Evolutionary conservation across 2,888 invertebrate species (phyloP), one percentile per base, ranked within the genome.

Genomic region (Trichacis sp.): DNA sequence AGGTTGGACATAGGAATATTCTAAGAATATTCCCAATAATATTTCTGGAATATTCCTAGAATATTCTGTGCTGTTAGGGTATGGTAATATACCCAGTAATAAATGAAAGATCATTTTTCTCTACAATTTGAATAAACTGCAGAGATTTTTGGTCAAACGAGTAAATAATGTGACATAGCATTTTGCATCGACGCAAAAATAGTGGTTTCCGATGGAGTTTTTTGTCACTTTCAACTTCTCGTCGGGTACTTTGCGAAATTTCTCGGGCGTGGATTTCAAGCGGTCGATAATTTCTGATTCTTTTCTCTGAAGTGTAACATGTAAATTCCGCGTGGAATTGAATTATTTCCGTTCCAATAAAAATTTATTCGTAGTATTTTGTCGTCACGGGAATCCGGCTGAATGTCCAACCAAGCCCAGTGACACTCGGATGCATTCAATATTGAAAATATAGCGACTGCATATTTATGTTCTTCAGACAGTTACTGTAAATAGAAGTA

Each of bases 91-190:
- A n/a, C n/a, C n/a, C n/a, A n/a, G 6, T 85, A 94, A 93, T 91
- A 94, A 84, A 91, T 96, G 77, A 94, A 93, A 81, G 95, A 96
- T n/a, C n/a, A n/a, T n/a, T n/a, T n/a, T n/a, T n/a, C n/a, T n/a
- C n/a, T n/a, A n/a, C n/a, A n/a, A n/a, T n/a, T n/a, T n/a, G n/a
- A n/a, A n/a, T n/a, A n/a, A n/a, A n/a, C n/a, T n/a, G n/a, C n/a
- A n/a, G n/a, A n/a, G n/a, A n/a, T n/a, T n/a, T n/a, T n/a, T n/a
- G n/a, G n/a, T n/a, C n/a, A n/a, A n/a, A n/a, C n/a, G n/a, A n/a
- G n/a, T n/a, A n/a, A n/a, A n/a, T n/a, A n/a, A n/a, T n/a, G n/a
- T n/a, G n/a, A n/a, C n/a, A n/a, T n/a, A n/a, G n/a, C n/a, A n/a
- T n/a, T n/a, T n/a, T n/a, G n/a, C n/a, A n/a, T n/a, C n/a, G n/a